Percentiles rank a stretch among this genome's conserved stretches.
Conservation (phyloP, 2,797 vertebrate species). For the Hypotaenidia philippensis region DNA sequence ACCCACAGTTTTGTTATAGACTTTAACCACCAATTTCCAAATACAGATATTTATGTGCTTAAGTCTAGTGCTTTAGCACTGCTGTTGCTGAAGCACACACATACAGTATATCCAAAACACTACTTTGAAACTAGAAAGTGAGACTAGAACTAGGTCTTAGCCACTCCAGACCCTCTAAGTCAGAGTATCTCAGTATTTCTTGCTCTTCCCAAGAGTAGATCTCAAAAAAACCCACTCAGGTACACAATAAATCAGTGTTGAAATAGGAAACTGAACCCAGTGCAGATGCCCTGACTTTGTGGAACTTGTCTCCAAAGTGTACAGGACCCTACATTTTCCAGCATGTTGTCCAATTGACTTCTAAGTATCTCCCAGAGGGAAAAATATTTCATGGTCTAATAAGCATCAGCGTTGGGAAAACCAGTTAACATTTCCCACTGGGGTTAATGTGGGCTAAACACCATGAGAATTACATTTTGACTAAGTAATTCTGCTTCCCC, state of each 20-base stretch:
- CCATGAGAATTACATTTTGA: slow-evolving; percentile 9
- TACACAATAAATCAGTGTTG: not conserved
- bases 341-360: slow-evolving; percentile 3
- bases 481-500: not conserved
- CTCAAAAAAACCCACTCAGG: not conserved
- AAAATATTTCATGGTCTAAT: not conserved
- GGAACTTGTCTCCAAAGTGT: not conserved
- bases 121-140: not conserved
- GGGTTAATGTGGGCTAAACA: not conserved
- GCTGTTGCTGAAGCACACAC: not conserved
- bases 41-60: not conserved
- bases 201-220: not conserved
- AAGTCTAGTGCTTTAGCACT: not conserved
- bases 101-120: not conserved
- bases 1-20: not conserved
- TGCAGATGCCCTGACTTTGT: not conserved
- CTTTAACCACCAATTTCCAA: not conserved
- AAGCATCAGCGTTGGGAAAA: slow-evolving; percentile 31
- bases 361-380: not conserved
- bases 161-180: not conserved
- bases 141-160: not conserved
- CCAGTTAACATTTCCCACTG: not conserved
- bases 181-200: not conserved
- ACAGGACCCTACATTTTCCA: slow-evolving; percentile 26
- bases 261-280: not conserved